Conservation (phyloP, 2,888 invertebrate genomes). For the Flexamia atlantica region DNA sequence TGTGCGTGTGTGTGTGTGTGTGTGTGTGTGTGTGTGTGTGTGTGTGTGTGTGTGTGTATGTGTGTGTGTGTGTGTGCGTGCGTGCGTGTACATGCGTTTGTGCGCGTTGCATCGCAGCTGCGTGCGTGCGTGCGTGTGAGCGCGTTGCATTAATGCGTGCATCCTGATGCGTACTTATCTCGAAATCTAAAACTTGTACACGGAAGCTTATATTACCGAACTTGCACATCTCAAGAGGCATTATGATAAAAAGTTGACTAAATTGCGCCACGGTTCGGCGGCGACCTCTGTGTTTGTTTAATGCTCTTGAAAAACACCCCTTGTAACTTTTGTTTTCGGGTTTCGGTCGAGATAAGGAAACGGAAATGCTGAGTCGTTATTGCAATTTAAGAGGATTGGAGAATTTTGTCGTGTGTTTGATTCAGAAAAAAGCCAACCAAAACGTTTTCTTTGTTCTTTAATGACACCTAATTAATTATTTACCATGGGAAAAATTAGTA, state of each 20-base stretch:
- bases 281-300: neutral
- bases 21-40: neutral
- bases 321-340: too few species aligned
- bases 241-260: conserved; percentile 18
- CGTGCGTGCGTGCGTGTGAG: conserved; percentile 7
- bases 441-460: too few species aligned
- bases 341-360: neutral
- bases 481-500: too few species aligned
- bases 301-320: neutral
- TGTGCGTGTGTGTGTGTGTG: neutral
- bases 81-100: neutral
- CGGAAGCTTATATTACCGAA: conserved; percentile 13
- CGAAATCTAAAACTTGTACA: conserved; percentile 31
- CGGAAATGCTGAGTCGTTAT: neutral
- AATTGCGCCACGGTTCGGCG: conserved; percentile 13
- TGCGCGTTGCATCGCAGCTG: neutral
- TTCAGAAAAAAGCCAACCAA: too few species aligned
- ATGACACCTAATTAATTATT: too few species aligned
- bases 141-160: conserved; percentile 1
- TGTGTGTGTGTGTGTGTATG: neutral
- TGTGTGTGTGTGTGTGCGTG: neutral
- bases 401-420: too few species aligned
- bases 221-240: neutral
- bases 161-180: conserved; percentile 8
- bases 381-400: neutral